These are phyloP conservation scores for Myotis brandtii DNA, from an alignment of 2,113 vertebrate species.

Conservation along the genomic window DNA sequence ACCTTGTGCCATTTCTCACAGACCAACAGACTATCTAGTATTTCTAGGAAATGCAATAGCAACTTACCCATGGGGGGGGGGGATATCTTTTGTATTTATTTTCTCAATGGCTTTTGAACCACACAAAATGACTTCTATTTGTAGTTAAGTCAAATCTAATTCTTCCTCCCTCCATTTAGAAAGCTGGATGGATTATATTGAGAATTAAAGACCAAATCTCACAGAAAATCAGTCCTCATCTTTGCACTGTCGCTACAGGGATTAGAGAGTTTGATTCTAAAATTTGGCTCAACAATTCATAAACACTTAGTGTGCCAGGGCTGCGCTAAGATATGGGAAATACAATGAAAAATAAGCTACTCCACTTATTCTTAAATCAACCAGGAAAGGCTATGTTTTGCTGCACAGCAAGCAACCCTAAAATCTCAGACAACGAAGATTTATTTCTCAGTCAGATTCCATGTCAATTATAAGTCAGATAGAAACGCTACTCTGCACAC, in stretches of 20 bases:
- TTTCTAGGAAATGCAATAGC: not conserved
- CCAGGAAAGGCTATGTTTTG: not conserved
- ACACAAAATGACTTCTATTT: conserved; percentile 68
- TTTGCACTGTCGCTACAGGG: not conserved
- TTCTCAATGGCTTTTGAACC: conserved; percentile 41
- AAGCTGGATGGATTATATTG: not conserved
- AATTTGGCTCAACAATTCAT: not conserved
- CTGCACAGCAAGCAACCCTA: not conserved
- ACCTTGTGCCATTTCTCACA: not conserved
- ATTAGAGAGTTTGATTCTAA: not conserved
- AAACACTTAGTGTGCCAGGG: not conserved
- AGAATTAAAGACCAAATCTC: not conserved
- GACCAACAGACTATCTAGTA: not conserved
- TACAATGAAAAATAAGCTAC: not conserved
- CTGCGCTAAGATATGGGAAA: not conserved
- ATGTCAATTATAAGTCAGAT: not conserved
- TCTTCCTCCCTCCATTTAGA: not conserved
- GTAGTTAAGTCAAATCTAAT: conserved; percentile 2
- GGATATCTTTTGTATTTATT: not conserved
- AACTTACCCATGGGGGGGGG: not conserved
- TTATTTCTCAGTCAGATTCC: not conserved
- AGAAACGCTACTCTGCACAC: not conserved
- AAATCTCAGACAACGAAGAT: not conserved
- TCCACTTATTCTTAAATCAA: not conserved
- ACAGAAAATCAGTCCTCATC: not conserved